Evolutionary conservation across 2,888 invertebrate species (phyloP), one percentile per base, ranked within the genome.

Genomic region (Drosophila sordidapex): DNA sequence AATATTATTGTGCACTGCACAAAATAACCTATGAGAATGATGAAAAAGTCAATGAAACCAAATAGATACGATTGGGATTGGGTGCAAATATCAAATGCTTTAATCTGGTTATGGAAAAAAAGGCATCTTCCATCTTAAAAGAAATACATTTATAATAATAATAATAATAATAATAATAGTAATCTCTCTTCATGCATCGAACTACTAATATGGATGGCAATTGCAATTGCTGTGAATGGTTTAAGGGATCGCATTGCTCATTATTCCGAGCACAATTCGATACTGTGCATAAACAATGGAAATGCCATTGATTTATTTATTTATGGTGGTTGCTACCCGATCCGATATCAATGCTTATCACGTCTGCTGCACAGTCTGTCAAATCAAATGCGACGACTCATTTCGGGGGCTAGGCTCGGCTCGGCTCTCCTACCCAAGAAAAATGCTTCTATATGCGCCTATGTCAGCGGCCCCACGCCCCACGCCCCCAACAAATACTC

Each of bases 251-350:
- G 15, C 25, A 25, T 49, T 38, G 54, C 51, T 76, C 58, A 66
- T 43, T 71, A 76, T 75, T 71, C 76, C 21, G n/a, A 61, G 31
- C 75, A 72, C 62, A 68, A 31, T 59, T 54, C 33, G 43, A 51
- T 51, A 71, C 43, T 40, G 18, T 38, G 71, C 33, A 4, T 21
- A 13, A 2, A 15, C 13, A 25, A 25, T 46, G 46, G 25, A 15
- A 46, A 46, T 15, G 25, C 15, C 25, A 46, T 25, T 46, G 25
- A 46, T 46, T 46, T 46, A 25, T 46, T 8, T 15, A 15, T 10
- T 10, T 43, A n/a, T 43, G 11, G 43, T 43, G n/a, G 11, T 43
- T 11, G n/a, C 11, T 21, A 46, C 4, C 46, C 25, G 15, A 46
- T 25, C 25, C 46, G 46, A 53, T 49, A 43, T 27, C 33, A 13